Base-by-base conservation (phyloP, 2,888 invertebrate genomes). In the Anthophora plumipes region DNA sequence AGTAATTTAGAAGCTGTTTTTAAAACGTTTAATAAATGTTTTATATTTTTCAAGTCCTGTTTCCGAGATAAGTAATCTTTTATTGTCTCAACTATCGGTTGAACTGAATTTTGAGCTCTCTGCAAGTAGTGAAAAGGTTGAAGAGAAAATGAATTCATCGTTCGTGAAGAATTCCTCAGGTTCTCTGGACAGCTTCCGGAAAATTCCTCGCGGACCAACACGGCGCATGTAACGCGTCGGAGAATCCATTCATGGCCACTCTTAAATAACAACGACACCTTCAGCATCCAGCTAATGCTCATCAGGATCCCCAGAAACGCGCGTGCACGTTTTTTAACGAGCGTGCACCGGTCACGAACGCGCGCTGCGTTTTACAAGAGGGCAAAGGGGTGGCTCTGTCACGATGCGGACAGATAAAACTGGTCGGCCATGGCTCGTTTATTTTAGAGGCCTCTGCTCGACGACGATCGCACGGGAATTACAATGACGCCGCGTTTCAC, bases 381-480 rank as follows among this genome's bases (percentile, higher is more conserved):
- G 57, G n/a, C 7, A 61, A 80, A 86, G 73, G 85, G 85, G 87
- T 84, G 80, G 64, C 73, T 75, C 64, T 22, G 55, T 20, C 43
- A 31, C 66, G 88, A 87, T 84, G 74, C 64, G 12, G 22, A 14
- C 60, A 77, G 87, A 87, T 87, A 87, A n/a, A n/a, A 88, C 31
- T 4, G 31, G 74, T 54, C 9, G 71, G 57, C 43, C 81, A 12
- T 25, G 80, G 4, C 31, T 48, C 50, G 80, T 88, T 84, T n/a
- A n/a, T 83, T 83, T 87, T 88, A 82, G 87, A 88, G 90, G 57
- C 91, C 89, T 90, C 90, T n/a, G n/a, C 87, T 85, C 89, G 31
- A 46, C 85, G 89, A 90, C 90, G 88, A 91, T 90, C 89, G 90
- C 82, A 88, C 48, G 61, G 74, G 92, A 92, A 92, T 92, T 89